These are phyloP conservation scores for Cryptops parisi DNA, from an alignment of 2,888 invertebrate genomes.

Conservation along the genomic window DNA sequence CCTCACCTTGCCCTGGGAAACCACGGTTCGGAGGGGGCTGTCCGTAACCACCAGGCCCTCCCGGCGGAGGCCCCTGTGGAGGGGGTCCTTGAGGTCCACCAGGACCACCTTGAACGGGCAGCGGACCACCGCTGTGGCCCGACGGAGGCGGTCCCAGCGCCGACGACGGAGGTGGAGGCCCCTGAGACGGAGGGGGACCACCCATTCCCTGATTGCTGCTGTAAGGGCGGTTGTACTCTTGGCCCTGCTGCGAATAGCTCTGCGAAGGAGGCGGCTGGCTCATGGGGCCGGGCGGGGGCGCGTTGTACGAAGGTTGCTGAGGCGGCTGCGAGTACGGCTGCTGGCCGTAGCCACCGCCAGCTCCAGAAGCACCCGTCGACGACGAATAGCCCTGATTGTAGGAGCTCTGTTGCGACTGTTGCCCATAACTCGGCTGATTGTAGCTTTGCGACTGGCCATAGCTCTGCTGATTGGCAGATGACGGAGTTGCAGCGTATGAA, in stretches of 20 bases:
- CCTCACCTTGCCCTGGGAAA: constrained; percentile 18
- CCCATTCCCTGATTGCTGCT: not conserved
- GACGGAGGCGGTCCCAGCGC: constrained; percentile 6
- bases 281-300: constrained; percentile 11
- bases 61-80: constrained; percentile 11
- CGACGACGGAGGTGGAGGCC: constrained; percentile 4
- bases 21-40: constrained; percentile 17
- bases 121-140: constrained; percentile 2
- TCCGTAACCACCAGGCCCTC: constrained; percentile 12
- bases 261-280: constrained; percentile 8
- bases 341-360: constrained; percentile 14
- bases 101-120: not conserved
- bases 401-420: constrained; percentile 7
- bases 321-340: constrained; percentile 8
- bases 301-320: constrained; percentile 11
- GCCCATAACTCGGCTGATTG: constrained; percentile 9
- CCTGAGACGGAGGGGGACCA: not conserved
- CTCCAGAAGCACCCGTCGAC: not conserved
- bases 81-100: constrained; percentile 11
- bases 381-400: constrained; percentile 14
- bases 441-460: constrained; percentile 12
- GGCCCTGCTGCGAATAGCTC: constrained; percentile 8
- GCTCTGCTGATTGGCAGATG: constrained; percentile 1
- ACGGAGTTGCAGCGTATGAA: constrained; percentile 6
- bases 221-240: constrained; percentile 12